A percentile compares a stretch with the other conserved stretches of the same genome.
These are phyloP conservation scores for Ormyrus thymus DNA, from an alignment of 2,888 invertebrate species.

Conservation along the genomic window DNA sequence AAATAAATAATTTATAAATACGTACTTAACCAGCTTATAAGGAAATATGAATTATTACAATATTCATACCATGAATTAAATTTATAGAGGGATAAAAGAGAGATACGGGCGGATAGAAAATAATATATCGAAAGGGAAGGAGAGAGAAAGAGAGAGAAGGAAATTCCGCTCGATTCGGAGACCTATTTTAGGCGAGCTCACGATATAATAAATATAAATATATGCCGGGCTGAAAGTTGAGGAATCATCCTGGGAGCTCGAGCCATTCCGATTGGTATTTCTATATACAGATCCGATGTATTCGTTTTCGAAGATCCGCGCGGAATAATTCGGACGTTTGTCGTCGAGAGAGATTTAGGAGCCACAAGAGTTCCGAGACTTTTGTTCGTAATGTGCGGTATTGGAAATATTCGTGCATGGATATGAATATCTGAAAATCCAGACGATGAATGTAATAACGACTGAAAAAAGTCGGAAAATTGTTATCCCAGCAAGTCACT, in stretches of 20 bases:
- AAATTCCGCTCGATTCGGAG: background rate
- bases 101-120: background rate
- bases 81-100: background rate
- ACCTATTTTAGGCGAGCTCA: slow-evolving; percentile 4
- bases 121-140: background rate
- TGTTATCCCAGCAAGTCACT: background rate
- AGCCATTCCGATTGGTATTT: slow-evolving; percentile 31
- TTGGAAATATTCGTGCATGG: slow-evolving; percentile 27
- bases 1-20: too few relatives aligned
- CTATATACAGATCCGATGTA: background rate
- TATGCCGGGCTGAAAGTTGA: slow-evolving; percentile 10
- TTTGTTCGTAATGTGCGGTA: slow-evolving; percentile 39
- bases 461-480: slow-evolving; percentile 5
- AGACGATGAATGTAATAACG: slow-evolving; percentile 16
- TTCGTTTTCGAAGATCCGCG: slow-evolving; percentile 13
- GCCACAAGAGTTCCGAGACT: slow-evolving; percentile 27
- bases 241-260: background rate
- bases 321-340: slow-evolving; percentile 39
- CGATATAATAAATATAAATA: slow-evolving; percentile 20
- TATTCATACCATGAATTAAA: background rate
- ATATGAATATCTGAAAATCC: slow-evolving; percentile 30
- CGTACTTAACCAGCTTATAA: background rate
- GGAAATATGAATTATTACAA: slow-evolving; percentile 9
- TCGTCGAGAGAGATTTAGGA: slow-evolving; percentile 29
- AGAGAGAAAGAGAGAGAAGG: background rate